Percentiles rank a stretch among this genome's conserved stretches.
phyloP scores from a whole-genome alignment of 1,140 invertebrate genomes.

The Saccostrea cuccullata region DNA sequence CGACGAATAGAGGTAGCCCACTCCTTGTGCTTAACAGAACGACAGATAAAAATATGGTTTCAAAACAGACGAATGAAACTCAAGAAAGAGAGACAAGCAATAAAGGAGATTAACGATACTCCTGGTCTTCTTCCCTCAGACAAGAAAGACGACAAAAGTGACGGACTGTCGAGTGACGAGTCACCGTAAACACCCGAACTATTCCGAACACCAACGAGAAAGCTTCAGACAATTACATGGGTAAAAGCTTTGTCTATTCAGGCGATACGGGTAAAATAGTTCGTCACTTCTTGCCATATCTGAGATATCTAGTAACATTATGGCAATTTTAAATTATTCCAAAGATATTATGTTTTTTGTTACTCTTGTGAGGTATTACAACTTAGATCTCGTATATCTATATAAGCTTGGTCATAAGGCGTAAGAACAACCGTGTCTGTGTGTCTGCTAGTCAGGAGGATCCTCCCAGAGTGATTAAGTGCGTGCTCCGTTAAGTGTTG shows the following conservation, averaged over 20 bases:
- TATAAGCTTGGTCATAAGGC: conserved; percentile 29
- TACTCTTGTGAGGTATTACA: conserved; percentile 26
- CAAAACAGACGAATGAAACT: conserved; percentile 99
- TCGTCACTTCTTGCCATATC: conserved; percentile 37
- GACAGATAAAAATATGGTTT: conserved; percentile 89
- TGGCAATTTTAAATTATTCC: conserved; percentile 44
- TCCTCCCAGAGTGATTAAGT: conserved; percentile 11
- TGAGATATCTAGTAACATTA: background rate
- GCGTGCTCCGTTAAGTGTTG: conserved; percentile 15
- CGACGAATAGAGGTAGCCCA: conserved; percentile 93
- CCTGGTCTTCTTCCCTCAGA: background rate
- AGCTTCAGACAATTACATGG: conserved; percentile 17
- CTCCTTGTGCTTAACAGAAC: conserved; percentile 91
- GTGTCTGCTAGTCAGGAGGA: conserved; percentile 31
- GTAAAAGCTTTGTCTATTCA: conserved; percentile 1
- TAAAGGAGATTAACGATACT: conserved; percentile 36
- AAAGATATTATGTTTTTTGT: conserved; percentile 37
- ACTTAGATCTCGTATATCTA: conserved; percentile 9
- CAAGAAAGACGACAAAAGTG: conserved; percentile 30
- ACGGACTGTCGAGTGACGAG: conserved; percentile 37
- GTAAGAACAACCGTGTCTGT: conserved; percentile 22
- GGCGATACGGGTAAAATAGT: conserved; percentile 33
- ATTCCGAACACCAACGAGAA: conserved; percentile 41
- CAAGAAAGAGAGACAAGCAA: conserved; percentile 91
- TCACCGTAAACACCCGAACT: conserved; percentile 27